Conservation (phyloP, 1,140 invertebrate species). For the Lepidurus couesii region DNA sequence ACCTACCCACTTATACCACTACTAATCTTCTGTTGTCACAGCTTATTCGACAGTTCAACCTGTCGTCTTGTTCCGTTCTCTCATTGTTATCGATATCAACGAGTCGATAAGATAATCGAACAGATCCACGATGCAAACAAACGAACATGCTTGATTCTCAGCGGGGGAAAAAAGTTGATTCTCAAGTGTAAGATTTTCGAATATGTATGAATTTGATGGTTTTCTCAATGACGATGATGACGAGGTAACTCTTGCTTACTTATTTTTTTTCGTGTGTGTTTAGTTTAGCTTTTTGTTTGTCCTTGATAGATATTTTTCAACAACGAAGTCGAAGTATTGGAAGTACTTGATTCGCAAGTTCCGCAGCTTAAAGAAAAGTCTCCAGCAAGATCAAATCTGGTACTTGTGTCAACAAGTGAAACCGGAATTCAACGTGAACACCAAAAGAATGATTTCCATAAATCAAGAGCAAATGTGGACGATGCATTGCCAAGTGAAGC, state of each 20-base stretch:
- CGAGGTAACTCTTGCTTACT: background rate
- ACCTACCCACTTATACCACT: too few relatives aligned
- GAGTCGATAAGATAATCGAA: background rate
- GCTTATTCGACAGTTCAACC: too few relatives aligned
- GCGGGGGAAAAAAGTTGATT: background rate
- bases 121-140: background rate
- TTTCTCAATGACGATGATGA: background rate
- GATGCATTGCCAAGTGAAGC: too few relatives aligned
- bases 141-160: background rate
- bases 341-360: background rate
- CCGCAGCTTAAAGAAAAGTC: background rate
- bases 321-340: background rate
- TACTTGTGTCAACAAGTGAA: too few relatives aligned
- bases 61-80: background rate
- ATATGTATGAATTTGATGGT: background rate
- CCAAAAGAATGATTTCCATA: too few relatives aligned
- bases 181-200: background rate
- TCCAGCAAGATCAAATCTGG: background rate
- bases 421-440: too few relatives aligned
- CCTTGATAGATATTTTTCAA: constrained; percentile 13
- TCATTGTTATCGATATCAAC: background rate
- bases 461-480: too few relatives aligned
- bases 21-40: too few relatives aligned
- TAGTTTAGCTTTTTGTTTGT: background rate
- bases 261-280: background rate